Evolutionary conservation across 2,113 vertebrate species (phyloP).

Genomic region (Heteronetta atricapilla): DNA sequence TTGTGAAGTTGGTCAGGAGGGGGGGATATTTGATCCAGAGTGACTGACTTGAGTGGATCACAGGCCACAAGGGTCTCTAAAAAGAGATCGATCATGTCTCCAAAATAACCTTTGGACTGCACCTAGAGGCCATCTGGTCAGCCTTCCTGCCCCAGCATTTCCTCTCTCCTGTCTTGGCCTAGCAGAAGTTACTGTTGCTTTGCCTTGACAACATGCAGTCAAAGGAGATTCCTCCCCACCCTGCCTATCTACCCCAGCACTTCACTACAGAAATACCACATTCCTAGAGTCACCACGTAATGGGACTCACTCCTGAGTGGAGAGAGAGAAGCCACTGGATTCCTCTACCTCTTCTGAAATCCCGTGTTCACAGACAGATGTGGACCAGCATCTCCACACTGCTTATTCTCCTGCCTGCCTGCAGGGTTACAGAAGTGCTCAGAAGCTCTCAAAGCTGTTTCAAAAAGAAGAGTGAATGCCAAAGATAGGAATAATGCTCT

Average conservation of each 20-base stretch:
- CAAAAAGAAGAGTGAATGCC: background rate
- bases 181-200: background rate
- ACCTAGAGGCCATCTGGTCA: background rate
- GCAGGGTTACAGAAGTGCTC: background rate
- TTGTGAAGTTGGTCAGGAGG: too few species aligned
- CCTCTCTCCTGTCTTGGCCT: background rate
- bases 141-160: background rate
- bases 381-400: background rate
- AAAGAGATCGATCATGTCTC: background rate
- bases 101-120: background rate
- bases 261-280: background rate
- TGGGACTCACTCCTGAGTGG: background rate
- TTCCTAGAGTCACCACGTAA: background rate
- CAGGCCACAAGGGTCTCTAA: background rate
- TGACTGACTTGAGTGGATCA: background rate
- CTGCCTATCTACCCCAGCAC: too few species aligned
- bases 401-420: background rate
- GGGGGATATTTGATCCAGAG: background rate
- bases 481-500: background rate
- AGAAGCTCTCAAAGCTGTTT: background rate
- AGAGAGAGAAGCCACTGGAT: background rate
- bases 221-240: background rate
- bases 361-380: fast-evolving
- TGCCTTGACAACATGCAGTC: background rate
- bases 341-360: background rate